Evolutionary conservation across 2,113 vertebrate species (phyloP).

Genomic region (Steatornis caripensis): DNA sequence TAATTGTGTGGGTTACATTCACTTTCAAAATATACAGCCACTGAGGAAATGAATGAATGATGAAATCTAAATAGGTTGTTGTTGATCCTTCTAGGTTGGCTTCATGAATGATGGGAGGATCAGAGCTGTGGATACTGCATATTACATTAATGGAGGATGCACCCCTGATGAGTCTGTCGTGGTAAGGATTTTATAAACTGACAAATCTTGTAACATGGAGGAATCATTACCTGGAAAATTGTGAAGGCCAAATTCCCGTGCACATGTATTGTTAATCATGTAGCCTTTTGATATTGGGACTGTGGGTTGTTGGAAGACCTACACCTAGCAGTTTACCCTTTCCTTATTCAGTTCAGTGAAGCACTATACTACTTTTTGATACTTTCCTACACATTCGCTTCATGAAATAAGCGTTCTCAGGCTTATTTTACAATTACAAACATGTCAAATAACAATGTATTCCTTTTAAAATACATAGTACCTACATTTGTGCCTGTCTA

Average conservation of each 20-base stretch:
- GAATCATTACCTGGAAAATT: not conserved
- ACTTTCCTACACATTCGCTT: not conserved
- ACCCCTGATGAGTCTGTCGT: constrained; percentile 75
- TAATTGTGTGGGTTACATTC: not conserved
- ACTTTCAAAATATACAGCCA: not conserved
- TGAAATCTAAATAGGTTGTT: not conserved
- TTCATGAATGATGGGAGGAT: constrained; percentile 85
- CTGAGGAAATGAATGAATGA: not conserved
- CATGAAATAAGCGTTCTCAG: not conserved
- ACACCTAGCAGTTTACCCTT: not conserved
- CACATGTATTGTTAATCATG: not conserved
- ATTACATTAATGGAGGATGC: constrained; percentile 81
- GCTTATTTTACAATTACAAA: not conserved
- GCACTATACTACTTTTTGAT: not conserved
- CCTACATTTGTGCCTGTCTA: not conserved
- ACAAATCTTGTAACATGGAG: not conserved
- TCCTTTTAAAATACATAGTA: not conserved
- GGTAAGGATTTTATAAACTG: constrained; percentile 62
- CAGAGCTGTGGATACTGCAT: constrained; percentile 77
- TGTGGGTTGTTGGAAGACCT: not conserved
- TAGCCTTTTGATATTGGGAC: not conserved
- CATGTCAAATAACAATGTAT: not conserved
- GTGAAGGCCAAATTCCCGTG: not conserved
- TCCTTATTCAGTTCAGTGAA: not conserved
- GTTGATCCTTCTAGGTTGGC: constrained; percentile 76